Evolutionary conservation across 2,113 vertebrate species (phyloP).

Genomic region (Corydoras maculifer): DNA sequence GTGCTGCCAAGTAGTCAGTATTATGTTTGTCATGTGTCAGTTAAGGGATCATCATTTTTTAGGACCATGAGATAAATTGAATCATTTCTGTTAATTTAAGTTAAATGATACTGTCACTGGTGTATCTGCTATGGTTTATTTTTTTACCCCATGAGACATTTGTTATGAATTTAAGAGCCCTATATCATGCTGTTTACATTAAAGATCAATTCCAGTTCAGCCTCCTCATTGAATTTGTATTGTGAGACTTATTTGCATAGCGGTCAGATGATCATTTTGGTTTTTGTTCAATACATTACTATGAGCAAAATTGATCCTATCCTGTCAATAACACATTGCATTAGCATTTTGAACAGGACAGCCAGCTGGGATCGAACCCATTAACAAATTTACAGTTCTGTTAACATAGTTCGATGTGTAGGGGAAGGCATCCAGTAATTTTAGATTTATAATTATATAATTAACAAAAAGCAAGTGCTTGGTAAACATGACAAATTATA

Average conservation of each 20-base stretch:
- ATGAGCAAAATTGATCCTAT: background rate
- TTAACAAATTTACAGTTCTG: slow-evolving; percentile 6
- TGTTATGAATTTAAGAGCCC: slow-evolving; percentile 57
- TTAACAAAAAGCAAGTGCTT: too few relatives aligned
- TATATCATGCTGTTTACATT: slow-evolving; percentile 75
- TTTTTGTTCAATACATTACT: background rate
- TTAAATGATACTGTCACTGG: slow-evolving; percentile 60
- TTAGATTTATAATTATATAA: too few relatives aligned
- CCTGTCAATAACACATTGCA: background rate
- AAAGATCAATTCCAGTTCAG: slow-evolving; percentile 57
- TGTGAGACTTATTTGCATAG: background rate
- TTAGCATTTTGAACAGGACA: background rate
- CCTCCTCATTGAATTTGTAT: slow-evolving; percentile 14
- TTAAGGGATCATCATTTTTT: slow-evolving; percentile 45
- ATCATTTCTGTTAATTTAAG: slow-evolving; percentile 46
- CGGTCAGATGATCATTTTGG: too few relatives aligned
- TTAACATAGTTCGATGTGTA: background rate
- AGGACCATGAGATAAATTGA: slow-evolving; percentile 52
- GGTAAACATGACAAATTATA: too few relatives aligned
- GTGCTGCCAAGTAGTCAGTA: slow-evolving; percentile 59
- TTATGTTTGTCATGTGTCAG: slow-evolving; percentile 49
- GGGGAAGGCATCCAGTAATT: too few relatives aligned
- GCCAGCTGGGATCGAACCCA: slow-evolving; percentile 15
- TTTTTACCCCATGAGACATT: slow-evolving; percentile 54
- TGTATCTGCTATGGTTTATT: slow-evolving; percentile 59